Conservation (phyloP, 1,140 invertebrate species). For the Scaptodrosophila lebanonensis region DNA sequence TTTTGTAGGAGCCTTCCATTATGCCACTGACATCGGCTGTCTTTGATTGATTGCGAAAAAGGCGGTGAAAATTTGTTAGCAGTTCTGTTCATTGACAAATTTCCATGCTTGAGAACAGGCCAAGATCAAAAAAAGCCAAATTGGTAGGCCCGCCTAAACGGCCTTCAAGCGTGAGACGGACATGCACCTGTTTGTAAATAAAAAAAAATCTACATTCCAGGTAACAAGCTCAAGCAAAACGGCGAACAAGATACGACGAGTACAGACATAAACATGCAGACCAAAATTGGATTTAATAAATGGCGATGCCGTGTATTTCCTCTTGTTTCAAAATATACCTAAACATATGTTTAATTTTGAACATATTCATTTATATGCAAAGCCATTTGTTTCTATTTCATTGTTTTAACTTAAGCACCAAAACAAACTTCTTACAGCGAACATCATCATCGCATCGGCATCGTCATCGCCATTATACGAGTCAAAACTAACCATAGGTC, state of each 20-base stretch:
- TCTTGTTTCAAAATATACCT: slow-evolving; percentile 2
- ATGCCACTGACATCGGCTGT: no score
- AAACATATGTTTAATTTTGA: no score
- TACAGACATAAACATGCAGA: no score
- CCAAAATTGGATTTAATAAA: no score
- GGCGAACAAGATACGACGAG: no score
- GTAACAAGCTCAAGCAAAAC: no score
- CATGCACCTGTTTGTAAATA: background rate
- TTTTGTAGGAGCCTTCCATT: background rate
- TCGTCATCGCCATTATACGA: no score
- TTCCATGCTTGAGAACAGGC: slow-evolving; percentile 4
- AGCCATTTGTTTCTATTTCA: slow-evolving; percentile 5
- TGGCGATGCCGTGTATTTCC: slow-evolving; percentile 5
- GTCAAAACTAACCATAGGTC: no score
- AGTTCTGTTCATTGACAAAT: slow-evolving; percentile 30
- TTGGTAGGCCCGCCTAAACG: slow-evolving; percentile 22
- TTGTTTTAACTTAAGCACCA: slow-evolving; percentile 12
- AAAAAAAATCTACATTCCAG: background rate
- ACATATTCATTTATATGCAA: no score
- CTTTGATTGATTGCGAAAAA: slow-evolving; percentile 58
- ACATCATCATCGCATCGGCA: no score
- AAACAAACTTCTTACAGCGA: no score
- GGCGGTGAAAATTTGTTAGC: slow-evolving; percentile 51
- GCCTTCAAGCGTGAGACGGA: slow-evolving; percentile 6
- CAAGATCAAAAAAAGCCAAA: no score